A percentile compares a stretch with the other conserved stretches of the same genome.
phyloP scores from a whole-genome alignment of 1,140 invertebrate genomes.

The Periplaneta americana region DNA sequence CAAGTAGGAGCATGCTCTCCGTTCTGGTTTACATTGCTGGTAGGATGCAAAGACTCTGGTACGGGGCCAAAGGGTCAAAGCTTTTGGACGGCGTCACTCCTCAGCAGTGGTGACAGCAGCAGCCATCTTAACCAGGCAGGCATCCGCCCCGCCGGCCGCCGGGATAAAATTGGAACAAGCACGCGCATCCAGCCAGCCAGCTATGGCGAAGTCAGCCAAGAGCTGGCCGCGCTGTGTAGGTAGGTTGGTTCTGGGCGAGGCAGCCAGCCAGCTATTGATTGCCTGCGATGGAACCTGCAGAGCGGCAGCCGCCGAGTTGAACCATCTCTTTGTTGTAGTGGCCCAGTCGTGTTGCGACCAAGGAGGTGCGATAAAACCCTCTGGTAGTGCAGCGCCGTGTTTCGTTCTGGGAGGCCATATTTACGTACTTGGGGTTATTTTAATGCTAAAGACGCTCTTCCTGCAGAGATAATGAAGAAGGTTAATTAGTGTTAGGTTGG shows the following conservation, averaged over 20 bases:
- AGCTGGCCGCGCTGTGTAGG: neutral
- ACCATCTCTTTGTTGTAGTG: neutral
- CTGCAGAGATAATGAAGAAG: too few species aligned
- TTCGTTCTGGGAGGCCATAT: neutral
- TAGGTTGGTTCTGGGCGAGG: neutral
- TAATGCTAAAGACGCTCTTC: too few species aligned
- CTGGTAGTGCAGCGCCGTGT: too few species aligned
- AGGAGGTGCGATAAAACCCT: neutral
- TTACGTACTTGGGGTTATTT: neutral
- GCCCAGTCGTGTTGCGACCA: neutral
- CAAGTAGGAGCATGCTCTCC: neutral
- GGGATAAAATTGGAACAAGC: neutral
- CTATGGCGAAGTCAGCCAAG: neutral
- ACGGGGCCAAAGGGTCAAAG: neutral
- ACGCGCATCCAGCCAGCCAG: neutral
- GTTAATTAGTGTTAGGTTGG: neutral
- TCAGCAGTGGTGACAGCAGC: neutral
- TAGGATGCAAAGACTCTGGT: neutral
- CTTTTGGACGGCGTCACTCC: neutral
- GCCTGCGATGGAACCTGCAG: neutral
- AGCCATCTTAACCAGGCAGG: neutral
- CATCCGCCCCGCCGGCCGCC: neutral
- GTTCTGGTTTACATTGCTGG: too few species aligned
- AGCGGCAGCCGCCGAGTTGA: neutral
- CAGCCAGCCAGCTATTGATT: neutral